phyloP scores from a whole-genome alignment of 2,113 vertebrate species.

The Laterallus jamaicensis region DNA sequence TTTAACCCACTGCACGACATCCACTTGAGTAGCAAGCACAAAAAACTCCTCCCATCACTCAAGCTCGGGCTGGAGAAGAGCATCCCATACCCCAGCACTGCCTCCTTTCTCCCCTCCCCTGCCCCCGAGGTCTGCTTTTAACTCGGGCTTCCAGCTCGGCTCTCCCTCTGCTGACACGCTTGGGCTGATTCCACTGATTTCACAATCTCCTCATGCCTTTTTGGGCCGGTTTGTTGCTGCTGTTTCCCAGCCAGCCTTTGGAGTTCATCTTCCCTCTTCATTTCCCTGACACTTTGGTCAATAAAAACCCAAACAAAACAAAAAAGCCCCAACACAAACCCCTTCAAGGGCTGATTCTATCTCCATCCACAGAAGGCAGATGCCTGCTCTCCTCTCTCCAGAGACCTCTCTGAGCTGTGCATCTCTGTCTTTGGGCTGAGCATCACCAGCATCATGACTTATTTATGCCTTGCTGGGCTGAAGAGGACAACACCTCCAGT shows the following conservation, averaged over 20 bases:
- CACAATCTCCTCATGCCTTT: not conserved
- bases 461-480: not conserved
- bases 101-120: fast-evolving
- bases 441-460: not conserved
- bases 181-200: not conserved
- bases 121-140: not conserved
- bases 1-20: fast-evolving
- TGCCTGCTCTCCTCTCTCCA: not conserved
- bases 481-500: not conserved
- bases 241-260: not conserved
- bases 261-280: not conserved
- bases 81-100: fast-evolving
- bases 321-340: not conserved
- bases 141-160: not conserved
- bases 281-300: not conserved
- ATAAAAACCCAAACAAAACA: not conserved
- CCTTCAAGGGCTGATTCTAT: not conserved
- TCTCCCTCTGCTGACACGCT: not conserved
- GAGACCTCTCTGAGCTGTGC: not conserved
- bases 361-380: not conserved
- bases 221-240: not conserved
- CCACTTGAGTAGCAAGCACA: not conserved
- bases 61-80: not conserved
- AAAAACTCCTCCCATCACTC: not conserved
- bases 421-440: not conserved